Evolutionary conservation across 1,140 invertebrate genomes (phyloP), one percentile per base, ranked within the genome.

Genomic region (Calliphora vicina): DNA sequence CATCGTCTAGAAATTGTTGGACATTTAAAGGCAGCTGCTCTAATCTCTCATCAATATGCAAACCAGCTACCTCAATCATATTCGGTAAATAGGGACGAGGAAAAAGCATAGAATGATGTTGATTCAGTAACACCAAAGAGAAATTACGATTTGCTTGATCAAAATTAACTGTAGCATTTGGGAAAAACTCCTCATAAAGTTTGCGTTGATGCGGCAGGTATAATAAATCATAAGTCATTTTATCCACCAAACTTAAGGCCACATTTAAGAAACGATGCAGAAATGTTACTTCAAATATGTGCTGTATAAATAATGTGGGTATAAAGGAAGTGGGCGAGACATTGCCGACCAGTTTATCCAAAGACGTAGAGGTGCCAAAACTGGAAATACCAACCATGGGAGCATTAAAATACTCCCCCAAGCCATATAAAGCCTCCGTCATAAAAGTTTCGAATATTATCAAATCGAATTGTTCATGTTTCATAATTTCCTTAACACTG

Each of bases 41-140:
- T 0, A 88, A 85, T 87, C 86, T 89, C 91, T 10, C 10, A 0
- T 83, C 93, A 92, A 80, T 89, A 93, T 91, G 82, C 92, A 92
- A 0, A 91, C 90, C 78, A 92, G 92, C 85, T 91, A 91, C 87
- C 83, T 91, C 87, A 57, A 91, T 91, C 85, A 91, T 89, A 82
- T 88, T 93, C 0, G 94, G 93, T 35, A 93, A 83, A 13, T 91
- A 87, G 0, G 94, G 93, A 74, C 91, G 90, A 13, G 92, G 89
- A 78, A 92, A 91, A 74, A 92, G 91, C 10, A 93, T 85, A 4
- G 89, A 90, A 12, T 92, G 91, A 85, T 94, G 92, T n/a, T 93
- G 93, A 84, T 94, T 93, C 0, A 92, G 80, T 12, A 95, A 84
- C 76, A 93, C 85, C 83, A 93, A 84, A n/a, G 91, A 90, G 3